These are phyloP conservation scores for Arctia plantaginis DNA, from an alignment of 2,888 invertebrate species.

Conservation along the genomic window DNA sequence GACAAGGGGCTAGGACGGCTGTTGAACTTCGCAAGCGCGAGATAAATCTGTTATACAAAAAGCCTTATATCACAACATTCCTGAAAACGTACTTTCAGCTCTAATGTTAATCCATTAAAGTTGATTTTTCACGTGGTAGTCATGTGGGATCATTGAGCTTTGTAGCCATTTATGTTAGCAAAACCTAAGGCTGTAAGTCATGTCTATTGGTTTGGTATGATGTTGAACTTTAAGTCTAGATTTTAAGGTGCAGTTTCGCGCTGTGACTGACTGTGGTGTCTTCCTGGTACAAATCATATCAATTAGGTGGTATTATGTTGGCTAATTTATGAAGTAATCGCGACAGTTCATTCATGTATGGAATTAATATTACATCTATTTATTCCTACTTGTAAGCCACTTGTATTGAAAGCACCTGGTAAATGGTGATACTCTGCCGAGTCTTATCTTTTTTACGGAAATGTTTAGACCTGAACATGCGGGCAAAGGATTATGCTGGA, in stretches of 20 bases:
- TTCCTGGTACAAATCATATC: conserved; percentile 83
- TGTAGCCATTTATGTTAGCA: conserved; percentile 72
- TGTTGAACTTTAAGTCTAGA: conserved; percentile 46
- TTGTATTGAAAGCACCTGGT: neutral
- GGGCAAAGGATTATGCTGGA: neutral
- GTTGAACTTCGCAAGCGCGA: conserved; percentile 74
- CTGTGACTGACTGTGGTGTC: conserved; percentile 59
- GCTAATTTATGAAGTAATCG: conserved; percentile 81
- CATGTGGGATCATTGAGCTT: conserved; percentile 84
- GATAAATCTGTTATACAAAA: conserved; percentile 52
- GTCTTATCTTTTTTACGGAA: neutral
- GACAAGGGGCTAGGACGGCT: conserved; percentile 84
- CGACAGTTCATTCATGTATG: conserved; percentile 72
- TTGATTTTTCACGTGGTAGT: conserved; percentile 54
- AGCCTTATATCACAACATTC: conserved; percentile 54
- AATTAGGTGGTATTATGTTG: conserved; percentile 75
- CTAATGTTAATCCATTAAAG: conserved; percentile 53
- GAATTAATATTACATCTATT: conserved; percentile 8
- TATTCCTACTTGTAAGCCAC: neutral
- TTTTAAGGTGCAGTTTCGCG: conserved; percentile 42
- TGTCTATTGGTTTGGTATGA: neutral
- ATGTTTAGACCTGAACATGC: neutral
- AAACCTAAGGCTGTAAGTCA: conserved; percentile 62
- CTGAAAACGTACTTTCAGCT: conserved; percentile 53
- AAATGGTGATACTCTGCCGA: neutral